These are phyloP conservation scores for Streptopelia turtur DNA, from an alignment of 2,797 vertebrate genomes.

Conservation along the genomic window DNA sequence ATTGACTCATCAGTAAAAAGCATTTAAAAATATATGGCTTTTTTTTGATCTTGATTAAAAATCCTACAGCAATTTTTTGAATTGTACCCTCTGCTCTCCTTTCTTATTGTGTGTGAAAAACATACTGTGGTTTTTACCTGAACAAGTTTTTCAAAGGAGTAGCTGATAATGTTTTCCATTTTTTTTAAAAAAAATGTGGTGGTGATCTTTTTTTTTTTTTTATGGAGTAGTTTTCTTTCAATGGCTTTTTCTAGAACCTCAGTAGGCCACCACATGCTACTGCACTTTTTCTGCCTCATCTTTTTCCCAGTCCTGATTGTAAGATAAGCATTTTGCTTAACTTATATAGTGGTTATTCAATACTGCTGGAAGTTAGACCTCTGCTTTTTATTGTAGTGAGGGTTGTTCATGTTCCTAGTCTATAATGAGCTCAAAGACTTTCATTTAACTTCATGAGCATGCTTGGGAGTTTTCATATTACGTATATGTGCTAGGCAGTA, in stretches of 20 bases:
- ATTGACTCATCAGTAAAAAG: neutral
- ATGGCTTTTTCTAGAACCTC: neutral
- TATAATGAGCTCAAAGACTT: neutral
- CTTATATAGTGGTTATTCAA: neutral
- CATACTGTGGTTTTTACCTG: neutral
- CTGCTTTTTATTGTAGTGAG: slow-evolving; percentile 9
- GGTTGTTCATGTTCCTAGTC: neutral
- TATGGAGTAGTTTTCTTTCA: neutral
- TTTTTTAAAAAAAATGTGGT: neutral
- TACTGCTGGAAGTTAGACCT: slow-evolving; percentile 1
- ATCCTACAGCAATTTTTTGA: neutral
- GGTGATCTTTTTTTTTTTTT: no score
- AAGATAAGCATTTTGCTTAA: neutral
- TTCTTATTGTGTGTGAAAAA: neutral
- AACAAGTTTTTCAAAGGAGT: neutral
- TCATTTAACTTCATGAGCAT: neutral
- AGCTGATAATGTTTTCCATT: neutral
- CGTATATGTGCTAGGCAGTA: neutral
- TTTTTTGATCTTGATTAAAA: neutral
- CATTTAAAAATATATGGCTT: neutral
- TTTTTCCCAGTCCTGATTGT: neutral
- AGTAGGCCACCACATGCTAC: neutral
- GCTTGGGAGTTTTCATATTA: neutral
- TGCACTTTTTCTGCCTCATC: neutral
- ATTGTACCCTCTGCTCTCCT: neutral